A percentile compares a stretch with the other conserved stretches of the same genome.
phyloP scores from a whole-genome alignment of 2,888 invertebrate genomes.

The Argyresthia albistria region DNA sequence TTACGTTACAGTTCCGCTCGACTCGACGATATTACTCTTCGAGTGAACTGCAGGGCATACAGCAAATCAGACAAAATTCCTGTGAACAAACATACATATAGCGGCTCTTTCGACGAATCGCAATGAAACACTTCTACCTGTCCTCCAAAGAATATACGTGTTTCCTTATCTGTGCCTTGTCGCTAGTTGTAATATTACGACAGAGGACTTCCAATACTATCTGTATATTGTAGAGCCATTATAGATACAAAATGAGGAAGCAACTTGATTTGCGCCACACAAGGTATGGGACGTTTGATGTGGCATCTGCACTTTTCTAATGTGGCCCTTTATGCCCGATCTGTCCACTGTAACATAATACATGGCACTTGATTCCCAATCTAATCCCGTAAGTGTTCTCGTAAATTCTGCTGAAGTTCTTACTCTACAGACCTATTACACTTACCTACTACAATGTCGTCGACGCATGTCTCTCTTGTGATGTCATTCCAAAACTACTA shows the following conservation, averaged over 20 bases:
- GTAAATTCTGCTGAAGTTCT: neutral
- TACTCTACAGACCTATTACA: no score
- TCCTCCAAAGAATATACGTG: conserved; percentile 16
- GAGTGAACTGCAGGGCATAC: conserved; percentile 81
- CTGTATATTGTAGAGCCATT: no score
- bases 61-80: conserved; percentile 83
- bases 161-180: neutral
- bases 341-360: neutral
- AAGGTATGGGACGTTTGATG: neutral
- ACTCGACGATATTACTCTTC: conserved; percentile 83
- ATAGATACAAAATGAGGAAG: no score
- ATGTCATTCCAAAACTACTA: no score
- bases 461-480: no score
- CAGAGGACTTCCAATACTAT: neutral
- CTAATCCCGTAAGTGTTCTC: neutral
- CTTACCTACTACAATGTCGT: no score
- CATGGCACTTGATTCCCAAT: neutral
- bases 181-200: neutral
- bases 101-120: conserved; percentile 35
- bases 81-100: conserved; percentile 90
- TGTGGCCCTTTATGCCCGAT: neutral
- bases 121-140: conserved; percentile 6
- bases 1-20: conserved; percentile 81
- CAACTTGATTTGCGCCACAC: neutral
- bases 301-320: neutral